phyloP scores from a whole-genome alignment of 1,140 invertebrate genomes.

The honey bee (Apis mellifera) region Amel_HAv3.1 CM009935.2:12083501-12084000 shows the following conservation, averaged over 20 bases:
- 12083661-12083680: not conserved
- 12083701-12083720: not conserved
- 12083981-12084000: constrained; percentile 54
- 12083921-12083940: not conserved
- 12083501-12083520: constrained; percentile 51
- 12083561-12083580: not conserved
- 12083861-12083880: constrained; percentile 2
- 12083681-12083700: not conserved
- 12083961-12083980: constrained; percentile 32
- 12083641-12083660: no score
- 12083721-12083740: constrained; percentile 17
- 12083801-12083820: not conserved
- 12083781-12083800: not conserved
- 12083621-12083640: not conserved
- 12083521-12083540: constrained; percentile 23
- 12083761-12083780: not conserved
- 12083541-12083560: not conserved
- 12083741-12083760: constrained; percentile 46
- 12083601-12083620: no score
- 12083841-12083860: not conserved
- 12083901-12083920: not conserved
- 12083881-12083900: constrained; percentile 35
- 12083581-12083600: no score
- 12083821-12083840: constrained; percentile 25
- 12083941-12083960: not conserved